Evolutionary conservation across 1,140 invertebrate species (phyloP).

Genomic region (Drosophila lowei): DNA sequence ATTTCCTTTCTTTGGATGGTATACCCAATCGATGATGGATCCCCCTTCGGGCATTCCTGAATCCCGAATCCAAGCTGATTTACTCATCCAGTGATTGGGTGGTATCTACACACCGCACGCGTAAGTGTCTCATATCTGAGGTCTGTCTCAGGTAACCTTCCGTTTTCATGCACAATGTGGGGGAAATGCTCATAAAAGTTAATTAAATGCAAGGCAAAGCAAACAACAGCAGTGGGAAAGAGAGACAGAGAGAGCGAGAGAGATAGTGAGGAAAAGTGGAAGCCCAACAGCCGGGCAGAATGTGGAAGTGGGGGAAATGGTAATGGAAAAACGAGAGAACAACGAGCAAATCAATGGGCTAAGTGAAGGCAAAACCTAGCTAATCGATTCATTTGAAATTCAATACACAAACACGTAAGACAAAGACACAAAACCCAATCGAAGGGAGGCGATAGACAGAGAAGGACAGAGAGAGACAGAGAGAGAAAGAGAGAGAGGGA

Average conservation of each 20-base stretch:
- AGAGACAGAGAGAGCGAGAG: background rate
- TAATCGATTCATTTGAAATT: constrained; percentile 79
- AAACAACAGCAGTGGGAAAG: constrained; percentile 37
- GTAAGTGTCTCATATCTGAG: constrained; percentile 19
- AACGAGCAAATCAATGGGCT: constrained; percentile 57
- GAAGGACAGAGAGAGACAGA: background rate
- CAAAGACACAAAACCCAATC: constrained; percentile 18
- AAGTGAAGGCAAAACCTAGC: constrained; percentile 62
- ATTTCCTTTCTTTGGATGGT: too few species aligned
- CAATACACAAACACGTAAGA: constrained; percentile 69
- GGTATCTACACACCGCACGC: constrained; percentile 26
- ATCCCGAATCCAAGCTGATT: background rate
- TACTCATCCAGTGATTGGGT: constrained; percentile 25
- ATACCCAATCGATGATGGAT: too few species aligned
- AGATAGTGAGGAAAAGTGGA: too few species aligned
- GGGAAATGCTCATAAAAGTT: constrained; percentile 74
- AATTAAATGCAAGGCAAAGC: constrained; percentile 73
- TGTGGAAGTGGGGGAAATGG: constrained; percentile 10
- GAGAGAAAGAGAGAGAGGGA: background rate
- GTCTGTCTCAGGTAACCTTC: constrained; percentile 16
- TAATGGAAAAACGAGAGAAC: constrained; percentile 46
- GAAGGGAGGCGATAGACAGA: background rate
- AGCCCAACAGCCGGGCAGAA: too few species aligned
- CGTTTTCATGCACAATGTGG: constrained; percentile 27
- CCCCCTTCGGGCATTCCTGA: too few species aligned